Percentiles rank a stretch among this genome's conserved stretches.
phyloP scores from a whole-genome alignment of 2,113 vertebrate species.

The Coracopsis vasa region DNA sequence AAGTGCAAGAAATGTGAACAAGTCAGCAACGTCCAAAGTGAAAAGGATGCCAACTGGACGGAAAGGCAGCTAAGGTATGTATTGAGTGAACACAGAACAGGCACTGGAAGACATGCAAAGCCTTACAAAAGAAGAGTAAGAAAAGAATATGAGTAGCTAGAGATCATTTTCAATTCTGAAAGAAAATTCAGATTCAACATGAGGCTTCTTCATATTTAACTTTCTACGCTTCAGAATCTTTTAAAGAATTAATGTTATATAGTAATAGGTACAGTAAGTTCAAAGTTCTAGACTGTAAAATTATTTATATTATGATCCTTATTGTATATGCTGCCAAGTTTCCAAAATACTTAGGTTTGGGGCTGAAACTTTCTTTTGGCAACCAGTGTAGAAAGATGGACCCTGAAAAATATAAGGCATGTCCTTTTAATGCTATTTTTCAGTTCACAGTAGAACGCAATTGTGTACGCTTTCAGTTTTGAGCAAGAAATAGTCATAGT shows the following conservation, averaged over 20 bases:
- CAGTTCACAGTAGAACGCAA: background rate
- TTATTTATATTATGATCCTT: background rate
- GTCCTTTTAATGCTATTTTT: background rate
- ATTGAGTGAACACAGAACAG: background rate
- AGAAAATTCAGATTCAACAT: background rate
- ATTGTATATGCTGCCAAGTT: background rate
- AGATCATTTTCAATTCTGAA: background rate
- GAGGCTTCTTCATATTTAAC: background rate
- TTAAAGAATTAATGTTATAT: background rate
- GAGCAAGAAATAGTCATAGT: background rate
- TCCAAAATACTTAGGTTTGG: background rate
- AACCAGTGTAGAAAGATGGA: background rate
- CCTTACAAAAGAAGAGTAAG: background rate
- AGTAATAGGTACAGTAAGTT: background rate
- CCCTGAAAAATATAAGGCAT: background rate
- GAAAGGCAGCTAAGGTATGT: background rate
- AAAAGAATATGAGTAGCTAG: background rate
- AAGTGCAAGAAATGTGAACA: background rate
- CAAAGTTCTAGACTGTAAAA: background rate
- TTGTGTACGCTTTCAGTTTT: background rate
- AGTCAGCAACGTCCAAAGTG: background rate
- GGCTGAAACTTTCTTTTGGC: background rate
- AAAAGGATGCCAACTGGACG: background rate
- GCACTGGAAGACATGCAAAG: background rate
- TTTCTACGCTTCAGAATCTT: background rate